phyloP scores from a whole-genome alignment of 2,113 vertebrate species.

The Alligator sinensis region DNA sequence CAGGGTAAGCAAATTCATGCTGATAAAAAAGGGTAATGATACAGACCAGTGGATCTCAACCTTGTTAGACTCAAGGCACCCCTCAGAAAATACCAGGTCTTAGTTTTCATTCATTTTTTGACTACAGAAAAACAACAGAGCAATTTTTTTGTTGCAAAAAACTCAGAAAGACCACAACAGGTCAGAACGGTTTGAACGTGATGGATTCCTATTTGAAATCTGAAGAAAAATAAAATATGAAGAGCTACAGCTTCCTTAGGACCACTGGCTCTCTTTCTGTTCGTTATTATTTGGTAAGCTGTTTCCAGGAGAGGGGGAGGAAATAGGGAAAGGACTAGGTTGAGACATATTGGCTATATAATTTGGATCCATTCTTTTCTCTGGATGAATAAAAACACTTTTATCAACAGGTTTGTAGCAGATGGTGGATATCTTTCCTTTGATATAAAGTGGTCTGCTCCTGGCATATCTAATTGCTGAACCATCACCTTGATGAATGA shows the following conservation, averaged over 20 bases:
- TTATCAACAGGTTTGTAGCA: background rate
- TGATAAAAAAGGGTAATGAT: background rate
- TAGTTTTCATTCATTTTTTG: too few species aligned
- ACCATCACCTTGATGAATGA: background rate
- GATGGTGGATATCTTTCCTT: background rate
- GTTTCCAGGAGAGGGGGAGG: background rate
- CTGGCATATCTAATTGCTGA: background rate
- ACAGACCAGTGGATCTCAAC: background rate
- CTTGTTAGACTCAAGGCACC: too few species aligned
- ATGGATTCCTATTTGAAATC: too few species aligned
- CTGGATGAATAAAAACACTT: background rate
- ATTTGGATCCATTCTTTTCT: background rate
- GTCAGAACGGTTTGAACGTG: too few species aligned
- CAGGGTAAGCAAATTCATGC: background rate
- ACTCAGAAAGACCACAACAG: too few species aligned
- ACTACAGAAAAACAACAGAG: too few species aligned
- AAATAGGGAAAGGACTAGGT: background rate
- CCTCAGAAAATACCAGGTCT: too few species aligned
- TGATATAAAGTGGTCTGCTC: background rate
- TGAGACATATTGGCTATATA: background rate
- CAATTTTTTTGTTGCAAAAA: too few species aligned
- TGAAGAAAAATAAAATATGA: background rate
- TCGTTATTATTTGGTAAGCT: background rate
- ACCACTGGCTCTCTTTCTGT: too few species aligned
- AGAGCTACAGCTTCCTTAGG: background rate